These are phyloP conservation scores for Ochropleura leucogaster DNA, from an alignment of 2,888 invertebrate species.

Conservation along the genomic window DNA sequence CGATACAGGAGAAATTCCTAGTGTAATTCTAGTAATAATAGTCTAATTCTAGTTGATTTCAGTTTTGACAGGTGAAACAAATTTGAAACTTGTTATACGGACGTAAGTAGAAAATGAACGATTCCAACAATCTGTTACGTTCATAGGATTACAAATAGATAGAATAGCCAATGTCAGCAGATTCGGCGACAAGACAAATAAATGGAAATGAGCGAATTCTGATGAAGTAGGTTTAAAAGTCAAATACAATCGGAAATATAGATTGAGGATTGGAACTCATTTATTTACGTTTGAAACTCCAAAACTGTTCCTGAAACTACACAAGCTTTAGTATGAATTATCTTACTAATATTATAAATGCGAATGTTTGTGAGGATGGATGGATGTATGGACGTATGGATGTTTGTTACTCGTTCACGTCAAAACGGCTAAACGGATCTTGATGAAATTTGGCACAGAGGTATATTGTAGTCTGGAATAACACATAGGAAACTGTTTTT, in stretches of 20 bases:
- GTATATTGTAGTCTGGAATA: no score
- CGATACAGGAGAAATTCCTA: no score
- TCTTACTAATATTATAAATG: no score
- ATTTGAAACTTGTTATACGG: background rate
- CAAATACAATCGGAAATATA: conserved; percentile 32
- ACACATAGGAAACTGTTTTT: no score
- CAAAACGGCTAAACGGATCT: no score
- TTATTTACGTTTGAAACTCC: conserved; percentile 41
- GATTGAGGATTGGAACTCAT: background rate
- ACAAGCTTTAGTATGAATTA: background rate
- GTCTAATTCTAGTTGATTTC: no score
- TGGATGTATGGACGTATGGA: no score
- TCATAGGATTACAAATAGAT: background rate
- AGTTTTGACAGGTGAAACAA: background rate
- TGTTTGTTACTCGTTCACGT: no score
- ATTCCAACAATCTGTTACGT: background rate
- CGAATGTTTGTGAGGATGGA: no score
- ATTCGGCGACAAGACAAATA: conserved; percentile 8
- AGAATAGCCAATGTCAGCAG: background rate
- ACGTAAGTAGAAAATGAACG: background rate
- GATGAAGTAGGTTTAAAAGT: conserved; percentile 16
- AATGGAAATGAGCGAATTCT: conserved; percentile 9
- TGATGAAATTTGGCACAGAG: no score
- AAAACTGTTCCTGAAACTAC: conserved; percentile 2
- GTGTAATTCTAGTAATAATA: no score